Evolutionary conservation across 2,797 vertebrate species (phyloP), one percentile per base, ranked within the genome.

Genomic region (Dipus sagitta): DNA sequence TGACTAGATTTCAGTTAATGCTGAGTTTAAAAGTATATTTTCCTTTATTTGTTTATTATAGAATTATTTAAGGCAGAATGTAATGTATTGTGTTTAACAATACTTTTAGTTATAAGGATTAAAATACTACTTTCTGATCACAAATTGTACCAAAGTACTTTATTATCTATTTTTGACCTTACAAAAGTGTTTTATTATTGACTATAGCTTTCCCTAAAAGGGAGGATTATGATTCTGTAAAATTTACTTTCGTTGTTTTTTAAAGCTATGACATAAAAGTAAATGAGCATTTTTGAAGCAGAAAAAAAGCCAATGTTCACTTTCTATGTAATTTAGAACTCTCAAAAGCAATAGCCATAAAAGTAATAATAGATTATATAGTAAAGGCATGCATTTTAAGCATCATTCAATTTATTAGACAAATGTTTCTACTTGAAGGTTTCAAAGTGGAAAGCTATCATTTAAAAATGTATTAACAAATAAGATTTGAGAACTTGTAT

Each of bases 21-120:
- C 81, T 91, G 54, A 28, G 62, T 70, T 93, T 88, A 21, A 95
- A 94, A 94, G 1, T 58, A 86, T 94, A 92, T 91, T 88, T 64
- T 75, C 18, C 90, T 79, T 80, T 38, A 83, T 18, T 65, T 2
- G 90, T 94, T 84, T 58, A 90, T 86, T 88, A 26, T 3, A 82
- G 12, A 90, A 88, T 70, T 42, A 70, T 54, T 80, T 21, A 83
- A 85, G 28, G 32, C 23, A 90, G 65, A 70, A 80, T 60, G 23
- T 4, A 54, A 6, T 80, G 15, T 15, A 68, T 21, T 62, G 9
- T 26, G 65, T 58, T 83, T 72, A 91, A 58, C 4, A 83, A 67
- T 23, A 42, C 8, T 30, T 65, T 13, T 12, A 78, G 32, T 28
- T 21, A 47, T 88, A 72, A 67, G 23, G 6, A 74, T 82, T 38